Conservation (phyloP, 2,797 vertebrate species). For the Cyclopterus lumpus region DNA sequence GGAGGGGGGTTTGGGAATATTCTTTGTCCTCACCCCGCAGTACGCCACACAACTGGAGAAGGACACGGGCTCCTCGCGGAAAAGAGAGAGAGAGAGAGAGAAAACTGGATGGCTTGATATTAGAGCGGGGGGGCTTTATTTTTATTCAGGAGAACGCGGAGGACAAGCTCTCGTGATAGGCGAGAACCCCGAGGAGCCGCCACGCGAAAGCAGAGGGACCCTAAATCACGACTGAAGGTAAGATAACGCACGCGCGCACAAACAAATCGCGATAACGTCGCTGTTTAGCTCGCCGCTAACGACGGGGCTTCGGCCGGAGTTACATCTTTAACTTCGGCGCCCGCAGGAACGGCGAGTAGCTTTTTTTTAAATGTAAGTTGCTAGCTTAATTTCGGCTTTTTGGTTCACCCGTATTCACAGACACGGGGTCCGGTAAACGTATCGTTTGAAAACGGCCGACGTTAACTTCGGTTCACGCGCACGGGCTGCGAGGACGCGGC, state of each 20-base stretch:
- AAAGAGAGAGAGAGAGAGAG: neutral
- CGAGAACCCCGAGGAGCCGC: slow-evolving; percentile 7
- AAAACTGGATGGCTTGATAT: slow-evolving; percentile 62
- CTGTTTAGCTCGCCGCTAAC: slow-evolving; percentile 10
- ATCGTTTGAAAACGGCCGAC: neutral
- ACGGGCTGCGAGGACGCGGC: slow-evolving; percentile 10
- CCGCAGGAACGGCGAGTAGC: no score
- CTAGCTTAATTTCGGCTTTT: neutral
- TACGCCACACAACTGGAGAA: slow-evolving; percentile 58
- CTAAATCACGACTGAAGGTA: slow-evolving; percentile 55
- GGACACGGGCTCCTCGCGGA: slow-evolving; percentile 30
- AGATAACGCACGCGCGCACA: slow-evolving; percentile 7
- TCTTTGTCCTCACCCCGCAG: slow-evolving; percentile 83
- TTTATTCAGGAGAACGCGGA: neutral
- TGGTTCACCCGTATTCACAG: no score
- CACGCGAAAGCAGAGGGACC: slow-evolving; percentile 7
- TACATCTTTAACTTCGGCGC: neutral
- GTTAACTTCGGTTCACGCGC: neutral
- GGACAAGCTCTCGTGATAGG: slow-evolving; percentile 13
- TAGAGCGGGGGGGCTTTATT: slow-evolving; percentile 37
- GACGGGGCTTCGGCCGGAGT: slow-evolving; percentile 8
- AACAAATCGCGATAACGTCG: slow-evolving; percentile 10
- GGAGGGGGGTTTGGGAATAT: slow-evolving; percentile 70
- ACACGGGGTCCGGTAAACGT: neutral
- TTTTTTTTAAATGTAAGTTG: neutral